Base-by-base conservation (phyloP, 2,113 vertebrate genomes). In the Misgurnus mizolepis region DNA sequence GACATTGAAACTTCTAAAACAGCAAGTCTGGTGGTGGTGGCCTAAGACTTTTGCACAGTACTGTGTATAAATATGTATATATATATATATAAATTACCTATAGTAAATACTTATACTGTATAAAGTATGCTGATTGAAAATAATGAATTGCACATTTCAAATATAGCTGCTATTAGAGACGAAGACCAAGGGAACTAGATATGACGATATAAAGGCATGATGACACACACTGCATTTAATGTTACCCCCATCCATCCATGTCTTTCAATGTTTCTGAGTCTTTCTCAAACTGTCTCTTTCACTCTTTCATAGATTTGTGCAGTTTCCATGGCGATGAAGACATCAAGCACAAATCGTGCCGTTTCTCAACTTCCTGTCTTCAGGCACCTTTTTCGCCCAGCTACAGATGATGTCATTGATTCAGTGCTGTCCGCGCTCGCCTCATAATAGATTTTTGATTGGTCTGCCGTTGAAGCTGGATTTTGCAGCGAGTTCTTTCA, bases 321-420 rank as follows among this genome's bases (percentile, higher is more conserved):
- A 85, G 90, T 93, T 93, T 89, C 92, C 89, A 92, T 91, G 89
- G 92, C 64, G 84, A 93, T 87, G 82, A 91, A 82, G 80, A 87
- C 85, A 89, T 87, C 86, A 90, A 68, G 88, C 88, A 83, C 85
- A 86, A 79, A 82, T 80, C 50, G 64, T 49, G 49, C 67, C 47
- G 68, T 67, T 79, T 67, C 66, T 86, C 75, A 80, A 87, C 87
- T 92, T 91, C 90, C 91, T 90, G 89, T 90, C 86, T 88, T 78
- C 6, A 79, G 83, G 86, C 80, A 89, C 84, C 84, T 89, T 90
- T 22, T 91, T 88, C 87, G 89, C 91, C 90, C 85, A 85, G 90
- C 90, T 92, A 94, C 92, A 92, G 88, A 91, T 92, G 92, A 93
- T 92, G 90, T 92, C 90, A 92, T 69, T 84, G 47, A 82, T 82